phyloP scores from a whole-genome alignment of 2,113 vertebrate genomes.

The Callorhinus ursinus region DNA sequence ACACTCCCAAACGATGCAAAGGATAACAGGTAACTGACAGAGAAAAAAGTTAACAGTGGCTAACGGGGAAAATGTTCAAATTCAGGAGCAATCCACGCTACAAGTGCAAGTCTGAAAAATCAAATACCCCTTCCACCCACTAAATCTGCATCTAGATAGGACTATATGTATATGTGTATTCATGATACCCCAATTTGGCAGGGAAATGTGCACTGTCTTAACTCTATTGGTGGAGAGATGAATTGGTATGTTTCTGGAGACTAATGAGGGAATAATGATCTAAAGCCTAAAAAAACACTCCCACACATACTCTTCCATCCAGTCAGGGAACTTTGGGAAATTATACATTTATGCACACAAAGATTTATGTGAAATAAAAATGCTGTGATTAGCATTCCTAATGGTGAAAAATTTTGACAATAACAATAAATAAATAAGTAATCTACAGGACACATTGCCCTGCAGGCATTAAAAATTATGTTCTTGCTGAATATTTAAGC shows the following conservation, averaged over 20 bases:
- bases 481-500: not conserved
- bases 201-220: not conserved
- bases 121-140: not conserved
- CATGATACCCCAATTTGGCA: too few species aligned
- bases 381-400: not conserved
- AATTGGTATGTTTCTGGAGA: not conserved
- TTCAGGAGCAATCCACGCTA: not conserved
- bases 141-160: not conserved
- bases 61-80: not conserved
- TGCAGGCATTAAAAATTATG: not conserved
- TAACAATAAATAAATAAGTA: not conserved
- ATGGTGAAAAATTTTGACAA: not conserved
- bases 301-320: not conserved
- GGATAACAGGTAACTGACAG: not conserved
- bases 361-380: not conserved
- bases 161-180: rapidly evolving
- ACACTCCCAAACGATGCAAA: not conserved
- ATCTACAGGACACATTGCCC: not conserved
- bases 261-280: not conserved
- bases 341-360: not conserved
- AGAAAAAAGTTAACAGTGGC: not conserved
- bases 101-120: not conserved
- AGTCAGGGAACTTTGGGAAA: not conserved
- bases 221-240: too few species aligned
- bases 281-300: not conserved